Evolutionary conservation across 2,113 vertebrate species (phyloP), one percentile per base, ranked within the genome.

Genomic region (Corvus cornix): DNA sequence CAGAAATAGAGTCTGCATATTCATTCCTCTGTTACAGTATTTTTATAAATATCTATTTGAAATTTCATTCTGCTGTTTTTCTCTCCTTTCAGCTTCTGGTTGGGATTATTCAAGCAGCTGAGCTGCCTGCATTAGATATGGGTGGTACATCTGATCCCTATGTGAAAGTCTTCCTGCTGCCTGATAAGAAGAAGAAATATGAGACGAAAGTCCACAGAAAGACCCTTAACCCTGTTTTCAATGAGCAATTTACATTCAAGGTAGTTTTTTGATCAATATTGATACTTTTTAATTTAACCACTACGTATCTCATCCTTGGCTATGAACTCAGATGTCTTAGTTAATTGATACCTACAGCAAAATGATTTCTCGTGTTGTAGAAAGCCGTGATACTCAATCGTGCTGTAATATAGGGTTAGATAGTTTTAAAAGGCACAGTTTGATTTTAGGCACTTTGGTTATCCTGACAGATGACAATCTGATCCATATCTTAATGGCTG

Each of bases 181-280:
- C 98, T 33, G 98, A 98, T 95, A 98, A 98, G 84, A 98, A 98
- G 98, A 98, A 98, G 96, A 98, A 98, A 96, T 98, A 98, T 37
- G 98, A 98, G 93, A 98, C 98, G 49, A 98, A 98, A 96, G 98
- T 98, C 91, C 98, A 98, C 95, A 98, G 98, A 85, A 98, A 98
- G 95, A 98, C 98, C 18, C 98, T 98, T 95, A 98, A 98, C 84
- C 98, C 98, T 84, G 98, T 98, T 93, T 98, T 98, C 98, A 98
- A 98, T 75, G 98, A 98, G 72, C 98, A 98, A 87, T 98, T 98
- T 95, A 98, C 98, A 81, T 98, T 98, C 97, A 98, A 98, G 98
- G 98, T 98, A 98, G 63, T 95, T 90, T 92, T 89, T 84, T 90
- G 1, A 48, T 68, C 28, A 70, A 81, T 91, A 60, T 30, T 73